Conservation (phyloP, 2,888 invertebrate species). For the Ophraella communa region DNA sequence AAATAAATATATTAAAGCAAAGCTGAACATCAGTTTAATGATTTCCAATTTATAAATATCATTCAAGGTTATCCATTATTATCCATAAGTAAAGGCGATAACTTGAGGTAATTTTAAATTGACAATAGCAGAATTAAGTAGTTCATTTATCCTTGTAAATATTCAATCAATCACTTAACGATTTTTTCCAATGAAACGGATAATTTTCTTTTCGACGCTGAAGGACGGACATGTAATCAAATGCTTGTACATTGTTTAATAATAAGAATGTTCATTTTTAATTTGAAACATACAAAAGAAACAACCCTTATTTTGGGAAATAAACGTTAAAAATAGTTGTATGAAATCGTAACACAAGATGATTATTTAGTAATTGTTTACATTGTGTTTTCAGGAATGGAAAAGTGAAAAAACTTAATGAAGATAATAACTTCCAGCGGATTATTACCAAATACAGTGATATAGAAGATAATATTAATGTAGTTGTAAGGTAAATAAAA, state of each 20-base stretch:
- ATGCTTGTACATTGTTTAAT: not conserved
- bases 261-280: not conserved
- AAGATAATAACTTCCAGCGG: conserved; percentile 58
- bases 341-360: too few relatives aligned
- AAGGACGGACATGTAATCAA: not conserved
- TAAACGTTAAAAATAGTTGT: too few relatives aligned
- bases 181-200: not conserved
- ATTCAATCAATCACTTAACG: not conserved
- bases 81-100: not conserved
- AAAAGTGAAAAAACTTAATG: conserved; percentile 61
- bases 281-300: not conserved
- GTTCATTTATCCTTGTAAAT: not conserved
- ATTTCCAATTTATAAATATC: not conserved
- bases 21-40: not conserved
- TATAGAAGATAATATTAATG: conserved; percentile 86
- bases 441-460: conserved; percentile 62
- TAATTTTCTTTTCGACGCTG: not conserved
- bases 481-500: conserved; percentile 76
- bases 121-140: not conserved
- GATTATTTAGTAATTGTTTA: not conserved
- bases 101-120: not conserved
- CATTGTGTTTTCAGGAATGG: conserved; percentile 55
- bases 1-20: too few relatives aligned
- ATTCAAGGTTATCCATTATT: not conserved
- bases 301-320: not conserved